Percentiles rank a stretch among this genome's conserved stretches.
Conservation (phyloP, 2,797 vertebrate species). For the Dromococcyx pavoninus region DNA sequence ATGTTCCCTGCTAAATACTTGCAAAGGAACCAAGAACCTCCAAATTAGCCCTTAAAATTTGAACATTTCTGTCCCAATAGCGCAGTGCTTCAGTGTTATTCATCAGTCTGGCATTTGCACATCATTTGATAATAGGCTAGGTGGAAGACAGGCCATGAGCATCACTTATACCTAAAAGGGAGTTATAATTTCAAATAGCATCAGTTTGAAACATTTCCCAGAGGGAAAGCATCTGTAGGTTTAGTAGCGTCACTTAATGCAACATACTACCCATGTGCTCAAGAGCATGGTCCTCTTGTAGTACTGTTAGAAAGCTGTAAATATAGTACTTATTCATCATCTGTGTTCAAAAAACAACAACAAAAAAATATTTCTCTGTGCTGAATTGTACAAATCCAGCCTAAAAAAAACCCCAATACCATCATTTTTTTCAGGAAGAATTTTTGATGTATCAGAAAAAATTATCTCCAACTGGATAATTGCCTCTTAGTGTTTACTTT, state of each 20-base stretch:
- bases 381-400: neutral
- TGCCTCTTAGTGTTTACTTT: neutral
- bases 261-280: neutral
- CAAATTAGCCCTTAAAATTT: neutral
- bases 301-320: neutral
- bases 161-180: neutral
- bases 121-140: neutral
- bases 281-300: neutral
- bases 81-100: neutral
- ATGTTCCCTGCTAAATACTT: constrained; percentile 1
- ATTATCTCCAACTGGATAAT: neutral
- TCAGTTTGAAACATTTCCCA: neutral
- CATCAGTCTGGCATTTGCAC: neutral
- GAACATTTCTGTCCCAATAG: neutral
- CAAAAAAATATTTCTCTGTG: neutral
- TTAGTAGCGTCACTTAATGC: neutral
- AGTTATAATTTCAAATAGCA: neutral
- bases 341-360: neutral
- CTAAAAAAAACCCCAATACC: neutral
- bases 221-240: neutral
- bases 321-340: neutral
- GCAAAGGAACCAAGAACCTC: neutral
- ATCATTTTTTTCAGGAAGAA: neutral
- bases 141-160: neutral
- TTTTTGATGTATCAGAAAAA: neutral